Conservation (phyloP, 2,797 vertebrate genomes). For the Phoebastria nigripes region DNA sequence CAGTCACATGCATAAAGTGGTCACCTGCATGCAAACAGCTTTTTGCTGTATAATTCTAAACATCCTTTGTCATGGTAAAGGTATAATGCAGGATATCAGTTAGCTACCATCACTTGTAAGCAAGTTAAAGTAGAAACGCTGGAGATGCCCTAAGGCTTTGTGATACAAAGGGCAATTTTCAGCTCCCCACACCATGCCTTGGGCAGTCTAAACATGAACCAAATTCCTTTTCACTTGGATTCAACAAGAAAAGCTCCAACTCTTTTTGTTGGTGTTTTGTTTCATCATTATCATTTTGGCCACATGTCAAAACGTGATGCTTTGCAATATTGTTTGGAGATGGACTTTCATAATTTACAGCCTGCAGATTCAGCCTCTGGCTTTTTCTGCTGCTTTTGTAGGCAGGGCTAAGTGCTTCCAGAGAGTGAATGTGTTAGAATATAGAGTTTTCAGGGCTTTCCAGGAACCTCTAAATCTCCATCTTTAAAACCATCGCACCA, state of each 20-base stretch:
- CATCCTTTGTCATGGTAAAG: background rate
- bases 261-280: conserved; percentile 14
- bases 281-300: conserved; percentile 32
- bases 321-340: conserved; percentile 6
- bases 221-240: conserved; percentile 55
- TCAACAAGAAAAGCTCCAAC: conserved; percentile 24
- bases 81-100: background rate
- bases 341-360: conserved; percentile 8
- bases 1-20: background rate
- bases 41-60: background rate
- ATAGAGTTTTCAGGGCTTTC: background rate
- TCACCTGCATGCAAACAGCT: background rate
- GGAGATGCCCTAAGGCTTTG: background rate
- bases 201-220: conserved; percentile 11
- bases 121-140: background rate
- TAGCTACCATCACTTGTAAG: conserved; percentile 23
- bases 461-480: background rate
- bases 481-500: background rate
- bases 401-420: background rate
- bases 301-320: conserved; percentile 8
- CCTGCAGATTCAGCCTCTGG: background rate
- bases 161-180: conserved; percentile 13
- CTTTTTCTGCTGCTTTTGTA: background rate
- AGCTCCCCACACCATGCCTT: background rate
- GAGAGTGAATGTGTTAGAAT: background rate